These are phyloP conservation scores for Anoura caudifer DNA, from an alignment of 2,113 vertebrate species.

Conservation along the genomic window DNA sequence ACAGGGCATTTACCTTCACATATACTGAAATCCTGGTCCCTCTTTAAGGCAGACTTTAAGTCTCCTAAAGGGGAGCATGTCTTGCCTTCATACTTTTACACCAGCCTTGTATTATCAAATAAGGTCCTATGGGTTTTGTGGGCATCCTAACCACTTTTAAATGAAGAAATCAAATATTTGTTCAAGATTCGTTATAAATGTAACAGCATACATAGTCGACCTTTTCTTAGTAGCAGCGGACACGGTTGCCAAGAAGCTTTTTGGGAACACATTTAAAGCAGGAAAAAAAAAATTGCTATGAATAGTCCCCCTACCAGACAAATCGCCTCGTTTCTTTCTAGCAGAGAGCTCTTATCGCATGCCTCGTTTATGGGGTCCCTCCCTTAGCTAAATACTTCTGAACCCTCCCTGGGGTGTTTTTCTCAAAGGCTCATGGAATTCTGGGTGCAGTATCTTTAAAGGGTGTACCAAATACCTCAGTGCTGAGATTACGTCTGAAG, in stretches of 20 bases:
- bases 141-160: background rate
- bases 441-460: background rate
- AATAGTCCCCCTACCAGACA: background rate
- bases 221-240: background rate
- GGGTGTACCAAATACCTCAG: background rate
- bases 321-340: background rate
- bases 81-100: background rate
- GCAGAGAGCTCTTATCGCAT: background rate
- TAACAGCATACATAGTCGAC: background rate
- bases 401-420: background rate
- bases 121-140: background rate
- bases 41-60: background rate
- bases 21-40: background rate
- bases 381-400: background rate
- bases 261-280: background rate
- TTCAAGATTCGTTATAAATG: background rate
- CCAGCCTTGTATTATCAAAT: background rate
- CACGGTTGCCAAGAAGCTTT: background rate
- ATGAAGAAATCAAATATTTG: slow-evolving; percentile 12
- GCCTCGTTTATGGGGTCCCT: background rate
- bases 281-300: background rate
- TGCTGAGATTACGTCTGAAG: background rate
- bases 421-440: background rate
- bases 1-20: background rate
- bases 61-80: background rate